Evolutionary conservation across 2,888 invertebrate genomes (phyloP), one percentile per base, ranked within the genome.

Genomic region (Dugesia japonica): DNA sequence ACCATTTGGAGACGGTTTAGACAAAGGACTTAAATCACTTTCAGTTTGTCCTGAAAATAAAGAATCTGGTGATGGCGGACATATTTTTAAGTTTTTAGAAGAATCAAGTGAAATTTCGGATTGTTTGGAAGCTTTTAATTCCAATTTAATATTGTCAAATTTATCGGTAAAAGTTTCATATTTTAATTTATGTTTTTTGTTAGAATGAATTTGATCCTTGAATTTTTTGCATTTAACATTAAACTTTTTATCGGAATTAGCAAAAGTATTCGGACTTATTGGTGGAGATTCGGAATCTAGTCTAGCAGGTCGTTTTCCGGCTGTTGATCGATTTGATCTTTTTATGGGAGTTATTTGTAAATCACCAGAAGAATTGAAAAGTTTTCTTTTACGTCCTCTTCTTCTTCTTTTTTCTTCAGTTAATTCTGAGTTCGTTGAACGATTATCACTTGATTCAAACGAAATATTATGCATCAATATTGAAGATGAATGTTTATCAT

Each of bases 11-110:
- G 56, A 56, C 17, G 56, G 56, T n/a, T 56, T 56, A 7, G 56
- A 56, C 56, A 56, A 56, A 56, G 56, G 56, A n/a, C 56, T 56
- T 56, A 56, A 56, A 56, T 56, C 56, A 56, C 56, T 56, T 56
- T 56, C 56, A 56, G 56, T 56, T n/a, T 56, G 56, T 31, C 31
- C 31, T n/a, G 56, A 56, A 56, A 56, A 56, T 56, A 56, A 56
- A n/a, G 56, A 56, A 56, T 56, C 56, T 1, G 56, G 56, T n/a
- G 56, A 56, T n/a, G 56, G n/a, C 4, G 56, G 56, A 56, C 9
- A 56, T 1, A 56, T 23, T 56, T 56, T 56, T 56, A 56, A 56
- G 17, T n/a, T n/a, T 56, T 56, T 56, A 13, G 56, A 56, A 56
- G 56, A n/a, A 20, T 56, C 56, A 13, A 23, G 7, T 20, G n/a